phyloP scores from a whole-genome alignment of 2,888 invertebrate genomes.

The Patella depressa region DNA sequence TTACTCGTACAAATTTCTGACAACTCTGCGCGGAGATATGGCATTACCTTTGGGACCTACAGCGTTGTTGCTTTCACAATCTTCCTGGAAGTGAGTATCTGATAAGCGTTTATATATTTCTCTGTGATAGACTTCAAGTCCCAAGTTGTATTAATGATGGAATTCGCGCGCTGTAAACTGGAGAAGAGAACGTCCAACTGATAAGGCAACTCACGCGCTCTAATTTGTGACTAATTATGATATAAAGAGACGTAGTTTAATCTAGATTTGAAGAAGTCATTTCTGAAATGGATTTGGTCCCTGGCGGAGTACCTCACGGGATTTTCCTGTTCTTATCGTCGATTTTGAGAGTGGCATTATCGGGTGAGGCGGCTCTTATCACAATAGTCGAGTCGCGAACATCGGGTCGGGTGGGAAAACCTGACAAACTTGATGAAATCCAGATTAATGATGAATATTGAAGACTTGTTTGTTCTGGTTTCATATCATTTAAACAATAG shows the following conservation, averaged over 20 bases:
- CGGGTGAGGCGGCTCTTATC: background rate
- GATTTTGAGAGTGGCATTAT: background rate
- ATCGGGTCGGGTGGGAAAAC: background rate
- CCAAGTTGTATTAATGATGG: too few species aligned
- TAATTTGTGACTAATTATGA: background rate
- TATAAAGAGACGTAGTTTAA: background rate
- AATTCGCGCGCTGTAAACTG: background rate
- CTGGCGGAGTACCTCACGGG: background rate
- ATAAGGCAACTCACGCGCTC: background rate
- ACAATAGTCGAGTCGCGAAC: background rate
- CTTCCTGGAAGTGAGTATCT: too few species aligned
- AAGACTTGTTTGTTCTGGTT: background rate
- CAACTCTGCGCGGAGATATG: too few species aligned
- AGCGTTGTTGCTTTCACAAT: too few species aligned
- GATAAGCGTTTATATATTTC: too few species aligned
- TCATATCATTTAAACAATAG: too few species aligned
- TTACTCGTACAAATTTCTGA: too few species aligned
- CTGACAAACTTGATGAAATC: constrained; percentile 9
- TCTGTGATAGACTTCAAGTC: too few species aligned
- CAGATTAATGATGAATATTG: background rate
- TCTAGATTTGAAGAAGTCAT: background rate
- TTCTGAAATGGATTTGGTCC: background rate
- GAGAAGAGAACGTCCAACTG: background rate
- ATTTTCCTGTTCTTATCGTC: background rate
- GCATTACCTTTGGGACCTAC: too few species aligned